Base-by-base conservation (phyloP, 2,888 invertebrate species). In the Clanis bilineata region DNA sequence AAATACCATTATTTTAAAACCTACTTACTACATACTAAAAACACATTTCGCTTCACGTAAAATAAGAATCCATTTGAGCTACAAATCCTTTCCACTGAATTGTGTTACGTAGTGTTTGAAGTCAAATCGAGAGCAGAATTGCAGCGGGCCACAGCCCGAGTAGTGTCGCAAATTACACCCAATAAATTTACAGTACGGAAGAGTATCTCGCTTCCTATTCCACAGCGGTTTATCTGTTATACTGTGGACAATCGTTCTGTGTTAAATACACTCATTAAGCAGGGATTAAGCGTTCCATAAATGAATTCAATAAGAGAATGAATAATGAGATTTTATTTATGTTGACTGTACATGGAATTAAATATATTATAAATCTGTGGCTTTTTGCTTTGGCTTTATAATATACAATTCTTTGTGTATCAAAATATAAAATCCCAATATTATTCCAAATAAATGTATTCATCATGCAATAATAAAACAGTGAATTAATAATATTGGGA, bases 151-250 rank as follows among this genome's bases (percentile, higher is more conserved):
- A 55, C 54, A 64, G 25, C 58, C 57, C 51, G 47, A 64, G 58
- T 62, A 65, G 22, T 66, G 64, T 68, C 66, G 58, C 66, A 68
- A 69, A 71, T 71, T 66, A 66, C 62, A 64, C 58, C 58, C 64
- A 65, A 71, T 69, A 67, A 68, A 69, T 69, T 65, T 61, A 58
- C 45, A 59, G 58, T 45, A 47, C 58, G 58, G 54, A 64, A 59
- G 63, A 64, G 61, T 60, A 63, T 62, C 60, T 61, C 62, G 57
- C 41, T 64, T 62, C 63, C 54, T 54, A 58, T 60, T 60, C 58
- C 54, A 58, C 58, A 36, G 22, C 39, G 56, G 58, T 47, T 51
- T 60, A 58, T 58, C 60, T 60, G 58, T 32, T 56, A 25, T 58
- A 56, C 36, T 58, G 41, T 58, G 23, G 45, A 36, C 56, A 23